phyloP scores from a whole-genome alignment of 1,140 invertebrate genomes.

The Drosophila serrata region DNA sequence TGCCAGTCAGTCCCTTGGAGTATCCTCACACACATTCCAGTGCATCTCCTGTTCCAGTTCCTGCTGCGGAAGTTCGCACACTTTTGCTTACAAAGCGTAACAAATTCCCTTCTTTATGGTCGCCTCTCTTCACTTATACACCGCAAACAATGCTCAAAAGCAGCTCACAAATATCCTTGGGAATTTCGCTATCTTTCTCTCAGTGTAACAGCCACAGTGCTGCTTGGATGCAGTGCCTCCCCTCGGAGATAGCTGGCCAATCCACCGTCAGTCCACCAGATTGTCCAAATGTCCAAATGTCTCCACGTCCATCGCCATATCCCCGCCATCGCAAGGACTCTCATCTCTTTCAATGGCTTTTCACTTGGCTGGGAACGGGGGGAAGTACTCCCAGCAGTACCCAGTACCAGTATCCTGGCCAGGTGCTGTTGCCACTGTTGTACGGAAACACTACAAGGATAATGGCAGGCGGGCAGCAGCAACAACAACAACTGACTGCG shows the following conservation, averaged over 20 bases:
- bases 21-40: constrained; percentile 1
- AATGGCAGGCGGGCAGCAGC: constrained; percentile 49
- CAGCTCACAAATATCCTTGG: too few species aligned
- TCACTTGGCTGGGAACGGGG: constrained; percentile 42
- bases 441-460: constrained; percentile 60
- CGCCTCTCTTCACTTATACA: not conserved
- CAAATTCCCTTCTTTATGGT: constrained; percentile 31
- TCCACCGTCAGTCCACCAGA: constrained; percentile 4
- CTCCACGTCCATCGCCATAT: constrained; percentile 2
- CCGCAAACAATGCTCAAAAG: constrained; percentile 11
- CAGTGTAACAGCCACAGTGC: constrained; percentile 7
- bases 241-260: constrained; percentile 40
- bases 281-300: not conserved
- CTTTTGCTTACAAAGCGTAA: constrained; percentile 55
- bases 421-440: constrained; percentile 62
- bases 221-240: constrained; percentile 45
- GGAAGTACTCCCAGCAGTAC: not conserved
- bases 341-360: constrained; percentile 61
- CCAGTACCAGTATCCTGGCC: constrained; percentile 4
- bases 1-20: not conserved
- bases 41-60: constrained; percentile 39
- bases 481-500: constrained; percentile 49
- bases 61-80: constrained; percentile 67
- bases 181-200: too few species aligned
- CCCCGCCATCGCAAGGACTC: constrained; percentile 11